phyloP scores from a whole-genome alignment of 2,888 invertebrate genomes.

The Plebejus melissa region DNA sequence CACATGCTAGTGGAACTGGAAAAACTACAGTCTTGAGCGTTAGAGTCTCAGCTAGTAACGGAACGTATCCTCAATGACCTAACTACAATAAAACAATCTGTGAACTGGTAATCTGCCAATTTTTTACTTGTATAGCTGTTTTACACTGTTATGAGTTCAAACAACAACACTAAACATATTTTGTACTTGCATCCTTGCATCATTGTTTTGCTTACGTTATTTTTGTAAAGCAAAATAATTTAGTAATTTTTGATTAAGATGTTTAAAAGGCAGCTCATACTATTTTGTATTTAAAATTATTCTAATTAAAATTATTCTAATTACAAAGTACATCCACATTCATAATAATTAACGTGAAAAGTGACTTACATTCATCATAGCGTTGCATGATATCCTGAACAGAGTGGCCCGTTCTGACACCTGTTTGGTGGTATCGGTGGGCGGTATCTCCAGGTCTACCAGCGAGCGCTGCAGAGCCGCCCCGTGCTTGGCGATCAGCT shows the following conservation, averaged over 20 bases:
- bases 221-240: neutral
- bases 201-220: neutral
- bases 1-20: too few relatives aligned
- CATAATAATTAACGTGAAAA: neutral
- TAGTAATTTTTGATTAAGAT: neutral
- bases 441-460: conserved; percentile 86
- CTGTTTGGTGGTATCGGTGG: conserved; percentile 89
- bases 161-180: neutral
- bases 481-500: conserved; percentile 93
- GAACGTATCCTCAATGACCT: too few relatives aligned
- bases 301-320: too few relatives aligned
- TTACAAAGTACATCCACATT: too few relatives aligned
- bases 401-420: conserved; percentile 95
- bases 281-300: too few relatives aligned
- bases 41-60: too few relatives aligned
- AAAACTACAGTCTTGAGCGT: too few relatives aligned
- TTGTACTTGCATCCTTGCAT: neutral
- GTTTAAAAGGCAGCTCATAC: too few relatives aligned
- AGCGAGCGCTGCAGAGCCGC: conserved; percentile 89
- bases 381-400: conserved; percentile 97
- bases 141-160: neutral
- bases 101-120: conserved; percentile 4
- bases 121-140: neutral
- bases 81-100: neutral
- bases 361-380: conserved; percentile 91